These are phyloP conservation scores for Arctocebus calabarensis DNA, from an alignment of 2,797 vertebrate species.

Conservation along the genomic window DNA sequence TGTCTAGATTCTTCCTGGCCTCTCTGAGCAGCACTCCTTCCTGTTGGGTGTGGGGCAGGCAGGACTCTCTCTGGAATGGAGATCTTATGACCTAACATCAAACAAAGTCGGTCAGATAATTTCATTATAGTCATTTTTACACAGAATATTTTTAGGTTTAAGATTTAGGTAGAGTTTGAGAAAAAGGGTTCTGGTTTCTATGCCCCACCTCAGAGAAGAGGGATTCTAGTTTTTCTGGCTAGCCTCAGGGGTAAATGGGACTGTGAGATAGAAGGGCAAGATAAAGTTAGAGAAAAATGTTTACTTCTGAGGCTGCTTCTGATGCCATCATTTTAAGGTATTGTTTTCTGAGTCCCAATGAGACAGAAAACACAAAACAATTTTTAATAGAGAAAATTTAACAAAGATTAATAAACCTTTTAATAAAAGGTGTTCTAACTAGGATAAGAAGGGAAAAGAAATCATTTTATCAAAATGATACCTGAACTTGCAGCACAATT, in stretches of 20 bases:
- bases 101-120: not conserved
- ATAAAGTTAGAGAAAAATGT: not conserved
- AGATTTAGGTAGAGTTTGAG: not conserved
- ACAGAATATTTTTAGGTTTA: not conserved
- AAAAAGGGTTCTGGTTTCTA: not conserved
- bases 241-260: not conserved
- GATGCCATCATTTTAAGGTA: not conserved
- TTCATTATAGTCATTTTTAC: not conserved
- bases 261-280: not conserved
- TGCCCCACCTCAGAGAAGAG: not conserved
- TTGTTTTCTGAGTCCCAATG: not conserved
- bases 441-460: not conserved
- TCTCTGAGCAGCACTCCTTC: not conserved
- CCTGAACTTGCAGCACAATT: not conserved
- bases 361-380: not conserved
- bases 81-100: not conserved
- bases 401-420: not conserved
- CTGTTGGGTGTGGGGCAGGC: not conserved
- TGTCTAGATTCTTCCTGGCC: not conserved
- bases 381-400: not conserved
- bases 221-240: not conserved
- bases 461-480: not conserved
- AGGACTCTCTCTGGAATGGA: not conserved
- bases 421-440: not conserved
- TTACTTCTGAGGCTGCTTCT: not conserved